Conservation (phyloP, 2,113 vertebrate genomes). For the Pseudorhombus dupliciocellatus region DNA sequence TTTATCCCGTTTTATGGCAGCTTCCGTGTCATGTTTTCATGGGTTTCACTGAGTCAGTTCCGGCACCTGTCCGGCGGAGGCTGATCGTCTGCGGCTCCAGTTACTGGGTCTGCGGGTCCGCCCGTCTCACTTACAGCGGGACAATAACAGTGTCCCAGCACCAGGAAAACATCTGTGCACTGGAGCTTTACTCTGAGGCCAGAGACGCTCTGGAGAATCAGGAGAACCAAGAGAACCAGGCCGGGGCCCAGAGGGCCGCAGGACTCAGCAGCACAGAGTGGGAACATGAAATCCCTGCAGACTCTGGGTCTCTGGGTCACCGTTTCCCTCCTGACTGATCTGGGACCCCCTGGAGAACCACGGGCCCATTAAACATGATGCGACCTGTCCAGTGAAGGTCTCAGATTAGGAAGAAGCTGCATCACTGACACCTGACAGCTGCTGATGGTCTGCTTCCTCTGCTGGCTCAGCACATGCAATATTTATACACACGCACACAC, state of each 20-base stretch:
- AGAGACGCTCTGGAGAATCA: too few relatives aligned
- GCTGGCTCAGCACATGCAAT: constrained; percentile 70
- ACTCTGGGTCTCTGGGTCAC: neutral
- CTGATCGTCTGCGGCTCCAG: constrained; percentile 57
- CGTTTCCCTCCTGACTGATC: constrained; percentile 12
- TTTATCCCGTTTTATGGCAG: neutral
- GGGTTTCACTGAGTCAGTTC: neutral
- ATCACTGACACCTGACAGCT: constrained; percentile 64
- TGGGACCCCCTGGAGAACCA: neutral
- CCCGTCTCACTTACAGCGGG: constrained; percentile 67
- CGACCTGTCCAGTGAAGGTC: too few relatives aligned
- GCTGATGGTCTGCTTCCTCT: constrained; percentile 68
- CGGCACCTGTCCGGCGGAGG: constrained; percentile 57
- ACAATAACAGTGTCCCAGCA: constrained; percentile 51
- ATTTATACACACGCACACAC: constrained; percentile 50
- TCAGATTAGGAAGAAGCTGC: constrained; percentile 43
- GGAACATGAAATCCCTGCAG: neutral
- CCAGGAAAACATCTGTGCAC: neutral
- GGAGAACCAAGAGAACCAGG: too few relatives aligned
- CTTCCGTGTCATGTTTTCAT: neutral
- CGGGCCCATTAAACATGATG: constrained; percentile 3
- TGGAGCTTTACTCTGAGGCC: too few relatives aligned
- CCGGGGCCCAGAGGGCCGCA: neutral
- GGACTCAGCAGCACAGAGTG: neutral
- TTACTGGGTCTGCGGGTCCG: constrained; percentile 59